Evolutionary conservation across 1,140 invertebrate species (phyloP), one percentile per base, ranked within the genome.

Genomic region (Branchinecta lynchi): DNA sequence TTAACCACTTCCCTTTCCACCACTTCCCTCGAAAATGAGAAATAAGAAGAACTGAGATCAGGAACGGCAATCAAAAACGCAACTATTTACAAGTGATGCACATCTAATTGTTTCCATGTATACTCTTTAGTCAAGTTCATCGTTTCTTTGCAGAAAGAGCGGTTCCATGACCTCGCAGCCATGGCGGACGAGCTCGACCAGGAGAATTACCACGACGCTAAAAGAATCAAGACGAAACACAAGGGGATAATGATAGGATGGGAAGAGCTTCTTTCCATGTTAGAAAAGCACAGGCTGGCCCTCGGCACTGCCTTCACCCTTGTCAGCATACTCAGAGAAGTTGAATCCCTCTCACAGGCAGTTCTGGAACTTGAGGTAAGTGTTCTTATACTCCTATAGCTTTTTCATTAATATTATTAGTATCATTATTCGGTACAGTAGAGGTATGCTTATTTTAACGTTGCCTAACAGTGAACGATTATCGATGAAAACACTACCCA

Each of bases 131-230:
- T 32, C 1, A 32, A 32, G 32, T 32, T 21, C 21, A 15, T 17
- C 73, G 72, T 70, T 43, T 72, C 67, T 75, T 75, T 76, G 70
- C 84, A 94, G 77, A 89, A 93, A 77, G 94, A 98, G 77, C 84
- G 96, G 8, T 97, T 98, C 77, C 87, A 93, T 74, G 89, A 96
- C 78, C 81, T 99, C 71, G 90, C 88, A 0, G 87, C 88, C 72
- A 93, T 96, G 89, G 90, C 89, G 0, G 86, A 89, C 68, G 93
- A 97, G 76, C 80, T 98, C 60, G 87, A 94, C 3, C 82, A 85
- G 60, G 95, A 97, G 79, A 90, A 92, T 73, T 98, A 96, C 78
- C 90, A 96, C 76, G 88, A 88, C 12, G 85, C 89, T 67, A 92
- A 93, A 70, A 84, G 85, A 8, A 92, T 98, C 6, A 84, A 86